phyloP scores from a whole-genome alignment of 2,888 invertebrate genomes.

The Ornithoptera priamus region DNA sequence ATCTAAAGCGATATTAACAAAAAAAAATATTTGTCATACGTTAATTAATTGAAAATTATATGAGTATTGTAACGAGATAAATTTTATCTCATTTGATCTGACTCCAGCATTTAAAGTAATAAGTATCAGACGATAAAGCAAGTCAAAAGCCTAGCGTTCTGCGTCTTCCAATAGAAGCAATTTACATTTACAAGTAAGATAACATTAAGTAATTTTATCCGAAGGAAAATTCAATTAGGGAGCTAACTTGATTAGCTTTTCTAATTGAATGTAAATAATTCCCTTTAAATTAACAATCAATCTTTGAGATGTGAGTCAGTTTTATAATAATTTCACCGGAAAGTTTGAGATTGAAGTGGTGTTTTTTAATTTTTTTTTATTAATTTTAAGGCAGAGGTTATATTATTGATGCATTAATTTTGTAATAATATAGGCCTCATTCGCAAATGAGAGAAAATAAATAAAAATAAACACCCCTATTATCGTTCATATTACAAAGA shows the following conservation, averaged over 20 bases:
- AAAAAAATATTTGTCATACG: not conserved
- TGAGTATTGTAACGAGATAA: constrained; percentile 5
- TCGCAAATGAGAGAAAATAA: too few relatives aligned
- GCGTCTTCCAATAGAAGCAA: constrained; percentile 10
- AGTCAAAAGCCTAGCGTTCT: constrained; percentile 4
- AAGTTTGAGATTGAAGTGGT: not conserved
- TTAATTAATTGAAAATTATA: not conserved
- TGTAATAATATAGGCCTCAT: too few relatives aligned
- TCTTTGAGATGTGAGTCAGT: not conserved
- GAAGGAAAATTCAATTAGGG: constrained; percentile 9
- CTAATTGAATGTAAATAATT: constrained; percentile 19
- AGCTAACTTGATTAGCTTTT: constrained; percentile 19
- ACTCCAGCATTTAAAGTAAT: constrained; percentile 15
- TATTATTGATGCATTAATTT: too few relatives aligned
- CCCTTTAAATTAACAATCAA: constrained; percentile 7
- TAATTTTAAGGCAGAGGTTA: too few relatives aligned
- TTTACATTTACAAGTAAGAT: constrained; percentile 15
- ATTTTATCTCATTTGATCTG: constrained; percentile 7
- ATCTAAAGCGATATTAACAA: too few relatives aligned
- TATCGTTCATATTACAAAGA: too few relatives aligned
- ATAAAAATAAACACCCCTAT: too few relatives aligned
- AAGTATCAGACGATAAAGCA: constrained; percentile 10
- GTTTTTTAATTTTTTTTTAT: too few relatives aligned
- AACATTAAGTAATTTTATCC: constrained; percentile 19
- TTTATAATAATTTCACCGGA: not conserved